Conservation (phyloP, 37 sponge, comb jelly and placozoan genomes). For the Agelas oroides region DNA sequence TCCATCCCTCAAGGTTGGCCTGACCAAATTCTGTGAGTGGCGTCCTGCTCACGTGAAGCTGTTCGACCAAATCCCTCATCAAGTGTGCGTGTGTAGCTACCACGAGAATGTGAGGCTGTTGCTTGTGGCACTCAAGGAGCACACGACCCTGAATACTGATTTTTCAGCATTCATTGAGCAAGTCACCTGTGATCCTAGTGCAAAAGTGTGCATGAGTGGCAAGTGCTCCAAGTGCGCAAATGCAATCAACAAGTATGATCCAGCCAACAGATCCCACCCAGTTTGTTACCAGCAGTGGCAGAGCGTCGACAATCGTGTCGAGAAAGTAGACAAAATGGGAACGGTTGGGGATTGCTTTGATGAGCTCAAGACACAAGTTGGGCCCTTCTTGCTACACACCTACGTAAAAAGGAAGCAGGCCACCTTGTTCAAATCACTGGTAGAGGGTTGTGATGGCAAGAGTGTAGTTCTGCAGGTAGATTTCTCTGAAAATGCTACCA, state of each 20-base stretch:
- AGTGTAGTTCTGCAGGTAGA: slow-evolving; percentile 34
- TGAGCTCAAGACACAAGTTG: slow-evolving; percentile 14
- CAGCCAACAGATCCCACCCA: neutral
- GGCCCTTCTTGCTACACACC: slow-evolving; percentile 35
- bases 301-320: neutral
- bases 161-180: slow-evolving; percentile 30
- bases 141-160: slow-evolving; percentile 15
- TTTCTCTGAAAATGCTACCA: slow-evolving; percentile 44
- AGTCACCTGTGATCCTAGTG: slow-evolving; percentile 31
- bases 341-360: slow-evolving; percentile 25
- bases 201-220: slow-evolving; percentile 24
- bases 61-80: slow-evolving; percentile 56
- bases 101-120: slow-evolving; percentile 60
- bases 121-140: slow-evolving; percentile 41
- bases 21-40: slow-evolving; percentile 48
- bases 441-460: slow-evolving; percentile 21
- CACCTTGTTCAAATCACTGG: slow-evolving; percentile 2
- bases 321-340: slow-evolving; percentile 20
- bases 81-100: slow-evolving; percentile 57
- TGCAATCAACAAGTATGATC: slow-evolving; percentile 21
- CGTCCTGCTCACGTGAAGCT: slow-evolving; percentile 42
- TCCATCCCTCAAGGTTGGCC: slow-evolving; percentile 34
- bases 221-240: slow-evolving; percentile 21
- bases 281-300: slow-evolving; percentile 37
- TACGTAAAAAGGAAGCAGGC: slow-evolving; percentile 29